phyloP scores from a whole-genome alignment of 2,888 invertebrate species.

The Teleogryllus oceanicus region DNA sequence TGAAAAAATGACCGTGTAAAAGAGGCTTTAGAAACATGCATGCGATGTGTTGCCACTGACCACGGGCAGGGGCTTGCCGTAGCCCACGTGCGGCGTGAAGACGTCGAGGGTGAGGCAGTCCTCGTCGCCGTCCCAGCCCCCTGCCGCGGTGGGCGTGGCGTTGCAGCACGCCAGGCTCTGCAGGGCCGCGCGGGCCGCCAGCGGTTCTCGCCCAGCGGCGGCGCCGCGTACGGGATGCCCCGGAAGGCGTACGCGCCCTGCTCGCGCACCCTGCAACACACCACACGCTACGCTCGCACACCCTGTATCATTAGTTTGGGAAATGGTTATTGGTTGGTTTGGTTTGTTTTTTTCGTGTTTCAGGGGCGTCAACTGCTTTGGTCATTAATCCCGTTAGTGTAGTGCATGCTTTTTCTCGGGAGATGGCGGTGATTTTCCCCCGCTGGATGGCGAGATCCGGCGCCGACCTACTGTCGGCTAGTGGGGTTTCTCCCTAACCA shows the following conservation, averaged over 20 bases:
- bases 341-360: too few relatives aligned
- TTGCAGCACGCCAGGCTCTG: conserved; percentile 70
- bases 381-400: too few relatives aligned
- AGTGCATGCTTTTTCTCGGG: too few relatives aligned
- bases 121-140: conserved; percentile 67
- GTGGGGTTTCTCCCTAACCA: too few relatives aligned
- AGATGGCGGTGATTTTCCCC: too few relatives aligned
- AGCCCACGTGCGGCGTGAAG: conserved; percentile 69
- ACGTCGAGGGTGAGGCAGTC: conserved; percentile 81
- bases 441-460: too few relatives aligned
- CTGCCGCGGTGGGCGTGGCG: conserved; percentile 58
- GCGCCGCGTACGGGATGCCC: conserved; percentile 76
- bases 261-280: conserved; percentile 47
- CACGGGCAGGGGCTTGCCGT: conserved; percentile 12
- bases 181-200: conserved; percentile 68
- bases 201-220: conserved; percentile 65
- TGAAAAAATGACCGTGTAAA: too few relatives aligned
- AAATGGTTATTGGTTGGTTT: too few relatives aligned
- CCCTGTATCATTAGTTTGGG: too few relatives aligned
- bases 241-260: conserved; percentile 77
- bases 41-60: not conserved
- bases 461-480: too few relatives aligned
- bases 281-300: not conserved
- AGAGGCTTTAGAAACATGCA: too few relatives aligned
- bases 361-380: too few relatives aligned